phyloP scores from a whole-genome alignment of 2,888 invertebrate species.

The Trilocha varians region DNA sequence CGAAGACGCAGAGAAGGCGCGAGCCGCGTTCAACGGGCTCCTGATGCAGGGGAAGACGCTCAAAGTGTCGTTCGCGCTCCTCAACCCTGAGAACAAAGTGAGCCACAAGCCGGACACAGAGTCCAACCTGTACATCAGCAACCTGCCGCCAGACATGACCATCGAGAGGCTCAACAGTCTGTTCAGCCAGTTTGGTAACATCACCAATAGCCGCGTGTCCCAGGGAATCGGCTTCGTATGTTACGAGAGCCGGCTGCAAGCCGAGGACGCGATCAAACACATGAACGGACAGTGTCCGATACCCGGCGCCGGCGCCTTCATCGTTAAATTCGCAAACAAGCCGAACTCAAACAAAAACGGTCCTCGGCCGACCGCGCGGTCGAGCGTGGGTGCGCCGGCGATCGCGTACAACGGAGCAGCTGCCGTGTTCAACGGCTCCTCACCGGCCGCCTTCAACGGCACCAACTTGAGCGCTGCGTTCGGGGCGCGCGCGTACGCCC shows the following conservation, averaged over 20 bases:
- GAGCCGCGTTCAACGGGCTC: slow-evolving; percentile 66
- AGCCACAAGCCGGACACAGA: slow-evolving; percentile 68
- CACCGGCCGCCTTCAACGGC: slow-evolving; percentile 54
- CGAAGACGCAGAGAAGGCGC: slow-evolving; percentile 71
- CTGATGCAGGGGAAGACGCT: slow-evolving; percentile 70
- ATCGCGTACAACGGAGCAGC: slow-evolving; percentile 55
- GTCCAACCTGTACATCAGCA: slow-evolving; percentile 68
- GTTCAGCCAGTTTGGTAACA: slow-evolving; percentile 57
- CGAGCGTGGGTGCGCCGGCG: slow-evolving; percentile 37
- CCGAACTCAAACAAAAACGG: slow-evolving; percentile 59
- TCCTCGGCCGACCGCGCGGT: slow-evolving; percentile 49
- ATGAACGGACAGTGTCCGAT: slow-evolving; percentile 63
- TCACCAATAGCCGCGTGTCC: slow-evolving; percentile 67
- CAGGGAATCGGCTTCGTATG: slow-evolving; percentile 70
- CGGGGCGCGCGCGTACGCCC: slow-evolving; percentile 51
- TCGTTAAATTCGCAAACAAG: slow-evolving; percentile 68
- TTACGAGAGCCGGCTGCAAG: slow-evolving; percentile 57
- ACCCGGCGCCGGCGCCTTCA: slow-evolving; percentile 56
- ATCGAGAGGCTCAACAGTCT: slow-evolving; percentile 60
- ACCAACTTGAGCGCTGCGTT: slow-evolving; percentile 51
- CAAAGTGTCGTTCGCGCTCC: slow-evolving; percentile 67
- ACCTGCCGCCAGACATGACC: slow-evolving; percentile 69
- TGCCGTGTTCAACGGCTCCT: slow-evolving; percentile 51
- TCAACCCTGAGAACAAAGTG: slow-evolving; percentile 67
- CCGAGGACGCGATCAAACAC: slow-evolving; percentile 62